Conservation (phyloP, 2,113 vertebrate genomes). For the Picathartes gymnocephalus region DNA sequence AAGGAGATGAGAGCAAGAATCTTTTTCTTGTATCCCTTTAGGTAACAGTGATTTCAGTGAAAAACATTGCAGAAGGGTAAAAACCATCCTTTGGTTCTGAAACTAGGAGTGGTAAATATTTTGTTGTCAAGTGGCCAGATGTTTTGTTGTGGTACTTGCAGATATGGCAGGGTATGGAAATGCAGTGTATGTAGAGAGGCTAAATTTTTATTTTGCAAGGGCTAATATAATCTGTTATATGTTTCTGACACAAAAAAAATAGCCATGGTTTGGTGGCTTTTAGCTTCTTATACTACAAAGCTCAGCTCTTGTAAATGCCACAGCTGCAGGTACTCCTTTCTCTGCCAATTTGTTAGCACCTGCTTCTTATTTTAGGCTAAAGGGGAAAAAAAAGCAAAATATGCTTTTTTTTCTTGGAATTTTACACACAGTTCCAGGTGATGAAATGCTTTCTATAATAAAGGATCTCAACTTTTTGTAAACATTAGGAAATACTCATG, state of each 20-base stretch:
- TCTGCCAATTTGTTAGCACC: neutral
- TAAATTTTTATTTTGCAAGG: neutral
- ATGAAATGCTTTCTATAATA: neutral
- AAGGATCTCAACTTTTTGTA: neutral
- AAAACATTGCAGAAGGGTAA: neutral
- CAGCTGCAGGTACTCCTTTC: neutral
- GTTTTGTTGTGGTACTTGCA: neutral
- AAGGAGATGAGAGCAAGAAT: neutral
- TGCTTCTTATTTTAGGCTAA: neutral
- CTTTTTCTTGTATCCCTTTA: neutral
- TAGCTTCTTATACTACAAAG: neutral
- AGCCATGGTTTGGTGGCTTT: neutral
- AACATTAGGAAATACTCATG: neutral
- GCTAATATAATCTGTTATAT: neutral
- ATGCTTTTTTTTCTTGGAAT: neutral
- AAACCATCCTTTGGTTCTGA: neutral
- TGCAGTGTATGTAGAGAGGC: accelerated
- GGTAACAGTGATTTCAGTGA: neutral
- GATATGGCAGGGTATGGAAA: neutral
- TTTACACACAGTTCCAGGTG: neutral
- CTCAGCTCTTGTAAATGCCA: neutral
- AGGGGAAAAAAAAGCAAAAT: neutral
- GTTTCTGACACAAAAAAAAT: neutral
- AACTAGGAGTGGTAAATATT: neutral
- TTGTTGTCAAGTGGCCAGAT: neutral